Evolutionary conservation across 2,888 invertebrate species (phyloP).

Genomic region (Idaea dimidiata): DNA sequence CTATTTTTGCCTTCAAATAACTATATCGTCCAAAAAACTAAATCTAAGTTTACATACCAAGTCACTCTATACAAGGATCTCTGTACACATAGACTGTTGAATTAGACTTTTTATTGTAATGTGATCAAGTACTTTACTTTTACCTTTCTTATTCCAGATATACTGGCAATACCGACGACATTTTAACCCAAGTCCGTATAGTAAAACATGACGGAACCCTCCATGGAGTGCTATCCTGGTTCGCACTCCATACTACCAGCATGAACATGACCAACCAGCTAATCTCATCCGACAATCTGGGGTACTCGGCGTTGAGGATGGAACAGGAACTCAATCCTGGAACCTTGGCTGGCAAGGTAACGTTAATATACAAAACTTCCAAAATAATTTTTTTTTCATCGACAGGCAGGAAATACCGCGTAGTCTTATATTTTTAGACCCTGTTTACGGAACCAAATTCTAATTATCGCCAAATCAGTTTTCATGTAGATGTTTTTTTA

Average conservation of each 20-base stretch:
- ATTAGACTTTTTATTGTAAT: not conserved
- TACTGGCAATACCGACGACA: slow-evolving; percentile 85
- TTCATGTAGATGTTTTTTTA: too few relatives aligned
- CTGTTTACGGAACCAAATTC: too few relatives aligned
- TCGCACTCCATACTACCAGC: slow-evolving; percentile 91
- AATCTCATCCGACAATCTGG: slow-evolving; percentile 91
- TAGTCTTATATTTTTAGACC: too few relatives aligned
- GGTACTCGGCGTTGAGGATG: slow-evolving; percentile 87
- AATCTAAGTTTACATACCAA: too few relatives aligned
- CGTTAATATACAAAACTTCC: too few relatives aligned
- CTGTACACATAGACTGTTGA: not conserved
- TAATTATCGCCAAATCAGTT: too few relatives aligned
- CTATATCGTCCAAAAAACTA: too few relatives aligned
- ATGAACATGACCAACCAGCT: slow-evolving; percentile 92
- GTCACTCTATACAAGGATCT: not conserved
- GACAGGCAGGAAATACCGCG: too few relatives aligned
- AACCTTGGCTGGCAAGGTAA: slow-evolving; percentile 66
- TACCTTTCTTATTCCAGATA: slow-evolving; percentile 76
- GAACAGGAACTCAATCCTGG: slow-evolving; percentile 84
- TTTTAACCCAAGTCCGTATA: slow-evolving; percentile 86
- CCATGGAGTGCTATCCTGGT: slow-evolving; percentile 91
- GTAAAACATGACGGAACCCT: slow-evolving; percentile 74
- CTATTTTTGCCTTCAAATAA: too few relatives aligned
- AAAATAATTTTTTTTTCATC: too few relatives aligned
- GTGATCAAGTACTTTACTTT: too few relatives aligned